Evolutionary conservation across 2,113 vertebrate genomes (phyloP).

Genomic region (Cichladusa arquata): DNA sequence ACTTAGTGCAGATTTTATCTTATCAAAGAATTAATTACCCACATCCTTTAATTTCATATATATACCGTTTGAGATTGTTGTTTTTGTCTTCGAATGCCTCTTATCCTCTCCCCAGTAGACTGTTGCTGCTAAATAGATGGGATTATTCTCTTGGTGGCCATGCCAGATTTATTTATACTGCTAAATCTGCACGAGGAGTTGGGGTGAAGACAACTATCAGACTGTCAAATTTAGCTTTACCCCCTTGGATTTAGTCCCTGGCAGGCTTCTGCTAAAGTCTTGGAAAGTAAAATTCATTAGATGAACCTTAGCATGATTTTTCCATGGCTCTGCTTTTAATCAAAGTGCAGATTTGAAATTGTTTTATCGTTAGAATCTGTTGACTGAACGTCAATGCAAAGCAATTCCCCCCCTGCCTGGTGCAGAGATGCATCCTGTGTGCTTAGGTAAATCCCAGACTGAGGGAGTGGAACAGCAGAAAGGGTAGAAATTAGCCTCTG

Average conservation of each 20-base stretch:
- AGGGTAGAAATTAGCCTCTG: constrained; percentile 42
- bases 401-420: not conserved
- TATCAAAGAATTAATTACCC: constrained; percentile 57
- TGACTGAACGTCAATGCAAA: constrained; percentile 19
- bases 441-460: constrained; percentile 25
- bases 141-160: constrained; percentile 52
- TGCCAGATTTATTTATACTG: not conserved
- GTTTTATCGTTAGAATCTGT: constrained; percentile 55
- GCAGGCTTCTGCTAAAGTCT: not conserved
- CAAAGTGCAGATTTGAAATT: constrained; percentile 51
- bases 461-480: not conserved
- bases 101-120: constrained; percentile 36
- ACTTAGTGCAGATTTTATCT: constrained; percentile 36
- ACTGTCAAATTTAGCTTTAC: not conserved
- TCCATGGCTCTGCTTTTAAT: constrained; percentile 59
- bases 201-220: not conserved
- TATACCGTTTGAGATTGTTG: constrained; percentile 11
- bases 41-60: constrained; percentile 33
- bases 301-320: constrained; percentile 40
- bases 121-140: constrained; percentile 38
- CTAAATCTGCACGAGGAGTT: constrained; percentile 13
- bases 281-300: constrained; percentile 22
- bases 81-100: constrained; percentile 20
- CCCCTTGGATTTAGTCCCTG: not conserved
- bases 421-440: not conserved